These are phyloP conservation scores for Drosophila stalkeri DNA, from an alignment of 2,888 invertebrate genomes.

Conservation along the genomic window DNA sequence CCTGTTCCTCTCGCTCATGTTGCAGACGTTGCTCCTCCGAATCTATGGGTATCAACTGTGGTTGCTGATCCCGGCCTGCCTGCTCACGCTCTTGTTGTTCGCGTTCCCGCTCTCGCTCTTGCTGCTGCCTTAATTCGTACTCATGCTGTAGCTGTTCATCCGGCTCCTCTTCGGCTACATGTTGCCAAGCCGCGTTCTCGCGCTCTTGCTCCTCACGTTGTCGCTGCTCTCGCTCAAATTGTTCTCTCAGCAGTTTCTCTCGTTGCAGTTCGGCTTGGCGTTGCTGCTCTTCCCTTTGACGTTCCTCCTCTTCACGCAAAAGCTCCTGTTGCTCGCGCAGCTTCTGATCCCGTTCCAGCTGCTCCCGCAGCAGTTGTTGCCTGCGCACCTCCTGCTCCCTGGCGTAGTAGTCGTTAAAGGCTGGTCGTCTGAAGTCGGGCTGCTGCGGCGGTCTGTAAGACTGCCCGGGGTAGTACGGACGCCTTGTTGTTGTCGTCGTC, in stretches of 20 bases:
- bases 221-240: slow-evolving; percentile 31
- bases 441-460: slow-evolving; percentile 9
- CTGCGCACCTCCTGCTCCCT: slow-evolving; percentile 19
- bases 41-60: neutral
- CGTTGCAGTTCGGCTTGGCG: slow-evolving; percentile 22
- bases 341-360: slow-evolving; percentile 20
- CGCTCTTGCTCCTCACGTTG: slow-evolving; percentile 24
- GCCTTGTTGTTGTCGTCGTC: slow-evolving; percentile 31
- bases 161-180: slow-evolving; percentile 22
- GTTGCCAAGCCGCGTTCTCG: slow-evolving; percentile 15
- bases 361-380: slow-evolving; percentile 26
- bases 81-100: slow-evolving; percentile 25
- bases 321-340: slow-evolving; percentile 23
- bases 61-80: slow-evolving; percentile 3
- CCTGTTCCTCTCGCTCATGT: slow-evolving; percentile 13
- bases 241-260: slow-evolving; percentile 25
- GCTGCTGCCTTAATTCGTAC: slow-evolving; percentile 17
- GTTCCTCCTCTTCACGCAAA: slow-evolving; percentile 29
- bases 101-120: slow-evolving; percentile 23
- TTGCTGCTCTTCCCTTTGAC: slow-evolving; percentile 28
- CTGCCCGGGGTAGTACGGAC: slow-evolving; percentile 20
- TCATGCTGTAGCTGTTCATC: slow-evolving; percentile 23
- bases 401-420: slow-evolving; percentile 6
- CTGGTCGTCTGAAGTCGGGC: neutral
- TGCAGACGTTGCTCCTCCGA: slow-evolving; percentile 13